Evolutionary conservation across 2,888 invertebrate genomes (phyloP).

Genomic region (Eueremaeus valkanovi): DNA sequence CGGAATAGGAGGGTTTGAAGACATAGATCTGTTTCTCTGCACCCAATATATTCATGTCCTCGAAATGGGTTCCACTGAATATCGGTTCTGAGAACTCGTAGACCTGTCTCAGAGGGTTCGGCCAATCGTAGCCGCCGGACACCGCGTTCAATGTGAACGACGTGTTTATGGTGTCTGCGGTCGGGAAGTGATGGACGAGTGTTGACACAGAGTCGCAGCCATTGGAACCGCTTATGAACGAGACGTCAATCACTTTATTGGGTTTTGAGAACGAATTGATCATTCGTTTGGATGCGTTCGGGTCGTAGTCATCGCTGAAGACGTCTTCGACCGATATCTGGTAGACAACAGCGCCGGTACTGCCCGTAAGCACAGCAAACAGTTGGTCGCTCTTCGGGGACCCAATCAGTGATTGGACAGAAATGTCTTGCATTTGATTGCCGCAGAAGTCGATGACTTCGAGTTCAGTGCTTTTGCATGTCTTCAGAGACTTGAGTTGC

Average conservation of each 20-base stretch:
- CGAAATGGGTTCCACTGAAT: neutral
- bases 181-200: neutral
- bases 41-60: neutral
- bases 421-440: neutral
- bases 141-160: neutral
- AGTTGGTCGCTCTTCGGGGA: neutral
- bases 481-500: neutral
- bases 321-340: neutral
- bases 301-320: neutral
- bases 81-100: neutral
- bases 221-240: neutral
- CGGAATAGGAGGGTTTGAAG: neutral
- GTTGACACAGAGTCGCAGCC: neutral
- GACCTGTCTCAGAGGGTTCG: neutral
- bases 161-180: neutral
- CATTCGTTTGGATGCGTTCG: neutral
- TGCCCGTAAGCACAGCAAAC: neutral
- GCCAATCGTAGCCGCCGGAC: no score
- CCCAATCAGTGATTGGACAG: neutral
- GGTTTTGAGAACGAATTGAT: neutral
- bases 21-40: neutral
- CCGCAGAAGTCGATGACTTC: slow-evolving; percentile 5
- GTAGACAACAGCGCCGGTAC: neutral
- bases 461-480: neutral
- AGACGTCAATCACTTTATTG: neutral